Conservation (phyloP, 2,888 invertebrate species). For the Tenthredo amoena region DNA sequence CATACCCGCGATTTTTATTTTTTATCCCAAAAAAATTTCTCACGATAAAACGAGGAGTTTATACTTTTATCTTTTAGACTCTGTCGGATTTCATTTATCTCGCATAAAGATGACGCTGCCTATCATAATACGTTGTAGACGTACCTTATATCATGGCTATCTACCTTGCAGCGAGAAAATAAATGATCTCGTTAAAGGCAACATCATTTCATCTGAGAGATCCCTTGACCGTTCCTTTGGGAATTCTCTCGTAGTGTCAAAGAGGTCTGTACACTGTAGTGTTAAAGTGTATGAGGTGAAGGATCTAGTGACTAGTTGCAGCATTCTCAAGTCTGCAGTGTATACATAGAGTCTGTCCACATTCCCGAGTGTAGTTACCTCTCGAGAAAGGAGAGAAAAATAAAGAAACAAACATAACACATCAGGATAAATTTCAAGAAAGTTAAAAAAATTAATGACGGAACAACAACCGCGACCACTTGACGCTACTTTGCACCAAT, state of each 20-base stretch:
- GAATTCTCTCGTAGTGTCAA: slow-evolving; percentile 9
- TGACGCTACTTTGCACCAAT: slow-evolving; percentile 20
- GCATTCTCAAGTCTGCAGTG: slow-evolving; percentile 1
- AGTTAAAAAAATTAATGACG: background rate
- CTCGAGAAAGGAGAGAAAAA: background rate
- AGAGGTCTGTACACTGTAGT: background rate
- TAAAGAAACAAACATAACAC: background rate
- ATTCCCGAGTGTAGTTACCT: slow-evolving; percentile 30
- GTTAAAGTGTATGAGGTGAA: background rate
- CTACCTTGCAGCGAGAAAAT: background rate
- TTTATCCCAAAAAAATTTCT: background rate
- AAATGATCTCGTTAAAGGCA: slow-evolving; percentile 48
- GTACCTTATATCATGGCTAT: too few relatives aligned
- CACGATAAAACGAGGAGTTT: background rate
- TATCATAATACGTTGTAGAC: too few relatives aligned
- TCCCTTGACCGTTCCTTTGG: slow-evolving; percentile 16
- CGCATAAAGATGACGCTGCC: background rate
- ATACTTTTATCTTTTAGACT: background rate
- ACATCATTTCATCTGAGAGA: slow-evolving; percentile 13
- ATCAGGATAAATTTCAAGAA: background rate
- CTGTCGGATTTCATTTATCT: background rate
- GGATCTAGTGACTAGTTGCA: slow-evolving; percentile 33
- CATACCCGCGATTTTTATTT: background rate
- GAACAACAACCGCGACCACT: slow-evolving; percentile 10
- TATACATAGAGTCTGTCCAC: slow-evolving; percentile 5